Base-by-base conservation (phyloP, 2,888 invertebrate genomes). In the Aporophyla nigra region DNA sequence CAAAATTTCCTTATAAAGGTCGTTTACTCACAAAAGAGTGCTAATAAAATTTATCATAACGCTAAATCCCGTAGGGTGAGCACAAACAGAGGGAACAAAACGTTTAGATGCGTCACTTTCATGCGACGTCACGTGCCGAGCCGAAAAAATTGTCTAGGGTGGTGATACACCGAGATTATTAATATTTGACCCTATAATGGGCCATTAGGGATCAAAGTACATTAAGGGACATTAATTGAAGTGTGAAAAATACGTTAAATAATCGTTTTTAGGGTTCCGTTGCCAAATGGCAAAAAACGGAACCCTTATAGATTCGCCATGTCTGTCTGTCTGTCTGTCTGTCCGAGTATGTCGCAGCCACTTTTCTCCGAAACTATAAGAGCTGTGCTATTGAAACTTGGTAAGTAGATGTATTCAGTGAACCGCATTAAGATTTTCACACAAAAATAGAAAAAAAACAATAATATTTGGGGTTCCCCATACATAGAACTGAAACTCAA, bases 81-180 rank as follows among this genome's bases (percentile, higher is more conserved):
- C 74, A 81, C 72, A 87, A 86, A 89, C 87, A 88, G 88, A 83
- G 80, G 83, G 74, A 46, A 78, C 70, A 81, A 78, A 77, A 77
- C 83, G 81, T 79, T 76, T 63, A 76, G 84, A 90, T 86, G 72
- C 90, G 76, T 73, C 69, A 81, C 54, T 66, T 83, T 77, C 78
- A 91, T 92, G 92, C 91, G 67, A 16, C 74, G 91, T 91, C 91
- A 91, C 91, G 91, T 86, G 53, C 76, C 21, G 7, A 71, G 74
- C 80, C 72, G 61, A 89, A 86, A 77, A 84, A 84, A 83, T 77
- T 62, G 62, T 40, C 70, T 82, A 78, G 77, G 83, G 62, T 21
- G 19, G 87, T 43, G 80, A 66, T 71, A 84, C 86, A 89, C 72
- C 71, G 76, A 76, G 86, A 71, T 87, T 80, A 86, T 81, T 86